Evolutionary conservation across 2,113 vertebrate species (phyloP).

Genomic region (Nettapus auritus): DNA sequence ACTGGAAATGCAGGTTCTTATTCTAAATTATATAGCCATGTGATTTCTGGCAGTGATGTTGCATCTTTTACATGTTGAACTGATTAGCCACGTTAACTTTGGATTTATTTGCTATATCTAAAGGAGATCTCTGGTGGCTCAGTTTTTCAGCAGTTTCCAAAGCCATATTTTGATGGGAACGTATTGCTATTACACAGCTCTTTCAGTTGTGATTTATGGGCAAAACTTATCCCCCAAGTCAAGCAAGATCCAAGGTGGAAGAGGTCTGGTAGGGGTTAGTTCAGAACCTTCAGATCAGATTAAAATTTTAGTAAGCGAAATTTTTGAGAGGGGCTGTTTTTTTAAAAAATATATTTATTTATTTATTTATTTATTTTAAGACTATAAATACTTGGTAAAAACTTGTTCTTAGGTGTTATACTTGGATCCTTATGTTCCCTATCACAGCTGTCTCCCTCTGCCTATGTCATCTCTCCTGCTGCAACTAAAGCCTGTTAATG

Average conservation of each 20-base stretch:
- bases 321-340: neutral
- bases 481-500: neutral
- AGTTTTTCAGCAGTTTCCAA: neutral
- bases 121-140: neutral
- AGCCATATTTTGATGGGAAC: neutral
- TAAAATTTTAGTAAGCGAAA: neutral
- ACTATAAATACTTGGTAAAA: neutral
- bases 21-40: neutral
- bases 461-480: neutral
- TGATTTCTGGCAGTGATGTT: neutral
- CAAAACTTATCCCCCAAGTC: neutral
- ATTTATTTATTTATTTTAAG: neutral
- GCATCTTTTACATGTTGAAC: neutral
- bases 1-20: neutral
- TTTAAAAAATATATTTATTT: no score
- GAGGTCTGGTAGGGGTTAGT: neutral
- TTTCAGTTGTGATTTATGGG: neutral
- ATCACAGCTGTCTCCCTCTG: neutral
- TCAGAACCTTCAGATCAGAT: neutral
- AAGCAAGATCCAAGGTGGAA: neutral
- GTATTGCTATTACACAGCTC: neutral
- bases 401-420: neutral
- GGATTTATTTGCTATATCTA: fast-evolving
- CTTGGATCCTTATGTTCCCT: neutral
- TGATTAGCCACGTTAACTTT: neutral